phyloP scores from a whole-genome alignment of 2,113 vertebrate genomes.

The Eudyptes chrysolophus region DNA sequence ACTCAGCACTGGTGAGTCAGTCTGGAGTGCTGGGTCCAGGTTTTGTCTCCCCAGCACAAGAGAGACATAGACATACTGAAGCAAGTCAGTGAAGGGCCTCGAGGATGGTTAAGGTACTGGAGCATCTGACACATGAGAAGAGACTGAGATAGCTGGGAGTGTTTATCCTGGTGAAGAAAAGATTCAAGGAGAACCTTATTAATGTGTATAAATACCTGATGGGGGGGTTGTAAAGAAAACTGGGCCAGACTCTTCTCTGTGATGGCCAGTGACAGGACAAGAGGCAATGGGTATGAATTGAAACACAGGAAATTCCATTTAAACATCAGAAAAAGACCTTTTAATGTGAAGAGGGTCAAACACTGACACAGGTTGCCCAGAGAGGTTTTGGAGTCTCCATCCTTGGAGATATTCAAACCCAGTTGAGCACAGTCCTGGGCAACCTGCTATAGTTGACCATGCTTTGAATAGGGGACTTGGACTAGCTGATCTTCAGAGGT shows the following conservation, averaged over 20 bases:
- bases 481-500: background rate
- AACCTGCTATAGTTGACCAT: fast-evolving
- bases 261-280: background rate
- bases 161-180: background rate
- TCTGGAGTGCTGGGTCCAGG: background rate
- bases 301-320: background rate
- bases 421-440: background rate
- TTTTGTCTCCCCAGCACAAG: background rate
- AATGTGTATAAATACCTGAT: background rate
- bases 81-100: background rate
- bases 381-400: background rate
- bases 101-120: background rate
- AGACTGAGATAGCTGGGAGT: background rate
- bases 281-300: background rate
- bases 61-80: background rate
- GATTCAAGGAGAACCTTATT: background rate
- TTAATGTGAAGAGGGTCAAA: background rate
- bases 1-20: background rate
- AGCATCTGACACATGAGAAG: background rate
- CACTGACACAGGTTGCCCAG: background rate
- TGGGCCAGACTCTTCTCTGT: background rate
- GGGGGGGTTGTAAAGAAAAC: background rate
- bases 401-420: background rate
- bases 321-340: background rate
- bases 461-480: background rate